phyloP scores from a whole-genome alignment of 2,797 vertebrate species.

The Brachyalestes nurse region DNA sequence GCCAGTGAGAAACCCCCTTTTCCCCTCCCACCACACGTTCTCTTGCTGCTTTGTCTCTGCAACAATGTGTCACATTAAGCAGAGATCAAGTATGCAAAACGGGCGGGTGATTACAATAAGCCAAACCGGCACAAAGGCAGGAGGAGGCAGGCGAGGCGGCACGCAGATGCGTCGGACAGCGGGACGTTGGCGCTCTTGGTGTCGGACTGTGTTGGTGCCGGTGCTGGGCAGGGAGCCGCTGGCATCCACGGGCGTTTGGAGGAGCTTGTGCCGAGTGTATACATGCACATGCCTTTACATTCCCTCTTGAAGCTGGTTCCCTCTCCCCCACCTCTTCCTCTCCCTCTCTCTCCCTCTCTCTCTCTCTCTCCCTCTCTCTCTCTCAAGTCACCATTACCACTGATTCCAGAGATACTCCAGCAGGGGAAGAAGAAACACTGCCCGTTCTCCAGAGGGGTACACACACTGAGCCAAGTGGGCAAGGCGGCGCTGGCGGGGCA shows the following conservation, averaged over 20 bases:
- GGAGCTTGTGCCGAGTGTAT: slow-evolving; percentile 63
- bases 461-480: slow-evolving; percentile 52
- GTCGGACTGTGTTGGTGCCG: slow-evolving; percentile 37
- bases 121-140: slow-evolving; percentile 56
- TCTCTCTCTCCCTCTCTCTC: slow-evolving; percentile 60
- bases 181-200: slow-evolving; percentile 36
- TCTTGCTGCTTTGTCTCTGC: slow-evolving; percentile 60
- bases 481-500: slow-evolving; percentile 62
- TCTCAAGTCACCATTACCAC: slow-evolving; percentile 67
- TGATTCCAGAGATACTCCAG: slow-evolving; percentile 69
- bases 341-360: slow-evolving; percentile 63
- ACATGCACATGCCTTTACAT: slow-evolving; percentile 63
- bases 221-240: slow-evolving; percentile 54
- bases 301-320: slow-evolving; percentile 49
- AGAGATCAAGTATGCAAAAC: slow-evolving; percentile 76
- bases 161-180: slow-evolving; percentile 58
- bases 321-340: slow-evolving; percentile 59
- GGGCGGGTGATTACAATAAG: slow-evolving; percentile 67
- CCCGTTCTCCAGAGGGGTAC: slow-evolving; percentile 63
- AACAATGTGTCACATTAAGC: slow-evolving; percentile 67
- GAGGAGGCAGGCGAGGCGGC: slow-evolving; percentile 58
- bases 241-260: slow-evolving; percentile 70
- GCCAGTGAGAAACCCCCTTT: slow-evolving; percentile 33
- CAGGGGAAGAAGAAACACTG: slow-evolving; percentile 60
- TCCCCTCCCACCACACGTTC: slow-evolving; percentile 47